phyloP scores from a whole-genome alignment of 2,888 invertebrate species.

The Argynnis bischoffii region DNA sequence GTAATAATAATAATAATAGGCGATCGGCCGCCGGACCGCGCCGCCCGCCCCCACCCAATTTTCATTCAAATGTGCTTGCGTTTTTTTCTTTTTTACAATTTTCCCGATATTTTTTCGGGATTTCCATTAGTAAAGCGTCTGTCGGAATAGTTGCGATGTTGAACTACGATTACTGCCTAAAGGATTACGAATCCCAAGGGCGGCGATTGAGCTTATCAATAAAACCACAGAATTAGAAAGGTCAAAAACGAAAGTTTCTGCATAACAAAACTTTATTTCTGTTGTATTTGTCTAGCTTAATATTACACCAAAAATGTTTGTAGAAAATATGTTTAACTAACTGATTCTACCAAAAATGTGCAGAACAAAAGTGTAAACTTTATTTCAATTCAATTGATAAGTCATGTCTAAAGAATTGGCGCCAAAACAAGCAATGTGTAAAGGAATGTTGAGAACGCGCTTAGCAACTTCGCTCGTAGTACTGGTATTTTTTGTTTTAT shows the following conservation, averaged over 20 bases:
- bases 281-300: too few species aligned
- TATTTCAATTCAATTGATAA: conserved; percentile 18
- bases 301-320: too few species aligned
- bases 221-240: not conserved
- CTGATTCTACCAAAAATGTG: not conserved
- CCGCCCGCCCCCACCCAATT: conserved; percentile 75
- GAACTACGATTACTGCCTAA: conserved; percentile 56
- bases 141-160: conserved; percentile 61
- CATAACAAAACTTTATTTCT: too few species aligned
- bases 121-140: conserved; percentile 77
- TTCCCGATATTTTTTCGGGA: conserved; percentile 77
- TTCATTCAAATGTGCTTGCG: conserved; percentile 79
- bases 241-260: not conserved
- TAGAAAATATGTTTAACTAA: not conserved
- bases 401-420: conserved; percentile 19
- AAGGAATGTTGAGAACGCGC: conserved; percentile 15
- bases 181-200: conserved; percentile 39
- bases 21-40: conserved; percentile 67
- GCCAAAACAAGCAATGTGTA: conserved; percentile 21
- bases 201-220: conserved; percentile 10
- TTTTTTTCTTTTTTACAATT: conserved; percentile 63
- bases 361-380: not conserved
- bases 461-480: conserved; percentile 14
- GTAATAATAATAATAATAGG: conserved; percentile 82
- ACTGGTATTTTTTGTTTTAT: conserved; percentile 9